Evolutionary conservation across 2,888 invertebrate species (phyloP).

Genomic region (Panzeria rudis): DNA sequence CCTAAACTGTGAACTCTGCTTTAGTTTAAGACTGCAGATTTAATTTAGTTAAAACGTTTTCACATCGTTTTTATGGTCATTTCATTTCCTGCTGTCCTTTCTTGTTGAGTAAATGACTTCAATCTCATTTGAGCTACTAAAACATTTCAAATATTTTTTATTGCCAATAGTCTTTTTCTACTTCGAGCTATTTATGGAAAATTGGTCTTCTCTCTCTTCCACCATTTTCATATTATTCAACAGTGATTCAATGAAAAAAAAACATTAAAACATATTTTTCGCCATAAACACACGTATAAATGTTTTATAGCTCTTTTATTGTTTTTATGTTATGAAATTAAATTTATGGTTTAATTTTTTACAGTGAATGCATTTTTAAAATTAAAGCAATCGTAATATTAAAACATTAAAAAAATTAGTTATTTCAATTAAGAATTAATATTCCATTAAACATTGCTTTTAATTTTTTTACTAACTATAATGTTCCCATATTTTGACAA

Average conservation of each 20-base stretch:
- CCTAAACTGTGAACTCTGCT: no score
- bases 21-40: neutral
- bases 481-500: slow-evolving; percentile 11
- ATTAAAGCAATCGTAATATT: neutral
- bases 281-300: neutral
- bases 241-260: neutral
- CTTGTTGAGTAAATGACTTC: neutral
- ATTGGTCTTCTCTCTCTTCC: slow-evolving; percentile 26
- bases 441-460: slow-evolving; percentile 19
- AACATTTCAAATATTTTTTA: neutral
- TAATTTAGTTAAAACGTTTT: neutral
- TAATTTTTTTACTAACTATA: neutral
- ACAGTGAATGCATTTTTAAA: slow-evolving; percentile 20
- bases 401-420: neutral
- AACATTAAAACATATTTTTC: slow-evolving; percentile 11
- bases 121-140: neutral
- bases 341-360: slow-evolving; percentile 20
- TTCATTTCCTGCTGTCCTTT: slow-evolving; percentile 9
- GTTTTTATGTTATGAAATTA: slow-evolving; percentile 29
- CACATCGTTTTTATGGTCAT: neutral
- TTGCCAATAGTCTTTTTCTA: neutral
- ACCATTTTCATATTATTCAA: slow-evolving; percentile 8
- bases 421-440: slow-evolving; percentile 21
- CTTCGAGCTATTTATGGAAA: slow-evolving; percentile 26
- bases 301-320: neutral